phyloP scores from a whole-genome alignment of 2,797 vertebrate genomes.

The Alfaro cultratus region DNA sequence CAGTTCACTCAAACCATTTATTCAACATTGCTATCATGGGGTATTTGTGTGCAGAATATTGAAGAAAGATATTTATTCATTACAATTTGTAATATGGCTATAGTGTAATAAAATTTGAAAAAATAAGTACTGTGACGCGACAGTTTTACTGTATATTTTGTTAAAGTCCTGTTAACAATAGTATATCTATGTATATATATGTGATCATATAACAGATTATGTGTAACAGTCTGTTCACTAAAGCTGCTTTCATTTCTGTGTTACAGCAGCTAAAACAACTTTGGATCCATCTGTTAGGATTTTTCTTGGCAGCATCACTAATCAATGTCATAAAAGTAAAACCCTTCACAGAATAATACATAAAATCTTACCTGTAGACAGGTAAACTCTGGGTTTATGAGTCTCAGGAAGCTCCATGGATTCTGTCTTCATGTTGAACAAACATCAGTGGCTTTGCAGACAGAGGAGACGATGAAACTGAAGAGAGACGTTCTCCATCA shows the following conservation, averaged over 20 bases:
- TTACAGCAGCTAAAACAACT: not conserved
- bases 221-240: not conserved
- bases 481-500: not conserved
- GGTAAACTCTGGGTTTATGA: not conserved
- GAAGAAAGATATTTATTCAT: too few species aligned
- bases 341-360: not conserved
- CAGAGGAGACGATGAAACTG: not conserved
- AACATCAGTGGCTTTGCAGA: not conserved
- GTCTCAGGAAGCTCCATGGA: not conserved
- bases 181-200: too few species aligned
- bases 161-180: not conserved
- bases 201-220: too few species aligned
- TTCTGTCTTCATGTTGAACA: not conserved
- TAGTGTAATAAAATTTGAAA: too few species aligned
- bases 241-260: not conserved
- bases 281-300: not conserved
- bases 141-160: not conserved
- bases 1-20: too few species aligned
- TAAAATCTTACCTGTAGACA: not conserved
- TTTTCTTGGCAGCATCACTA: not conserved
- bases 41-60: too few species aligned
- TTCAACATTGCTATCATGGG: too few species aligned
- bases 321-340: not conserved
- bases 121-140: too few species aligned
- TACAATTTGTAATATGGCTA: too few species aligned